phyloP scores from a whole-genome alignment of 2,888 invertebrate genomes.

The Drosophila algonquin region DNA sequence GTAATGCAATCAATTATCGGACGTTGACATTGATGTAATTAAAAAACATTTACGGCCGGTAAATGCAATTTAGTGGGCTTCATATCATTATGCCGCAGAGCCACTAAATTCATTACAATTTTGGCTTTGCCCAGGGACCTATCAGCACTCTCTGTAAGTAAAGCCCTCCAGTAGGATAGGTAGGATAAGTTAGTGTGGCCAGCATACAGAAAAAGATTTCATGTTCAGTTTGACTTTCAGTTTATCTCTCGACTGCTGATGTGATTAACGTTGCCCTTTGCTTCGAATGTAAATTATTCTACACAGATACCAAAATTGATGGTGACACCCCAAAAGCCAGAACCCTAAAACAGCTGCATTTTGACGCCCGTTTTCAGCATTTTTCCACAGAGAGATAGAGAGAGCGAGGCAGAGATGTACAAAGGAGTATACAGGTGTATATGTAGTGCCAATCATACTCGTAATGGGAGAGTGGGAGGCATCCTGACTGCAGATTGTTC shows the following conservation, averaged over 20 bases:
- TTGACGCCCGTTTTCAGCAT: no score
- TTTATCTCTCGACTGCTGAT: constrained; percentile 46
- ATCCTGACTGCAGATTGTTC: constrained; percentile 31
- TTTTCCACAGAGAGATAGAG: no score
- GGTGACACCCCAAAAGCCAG: background rate
- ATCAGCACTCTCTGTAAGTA: background rate
- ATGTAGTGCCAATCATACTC: constrained; percentile 38
- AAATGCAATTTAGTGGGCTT: constrained; percentile 63
- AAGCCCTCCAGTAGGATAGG: background rate
- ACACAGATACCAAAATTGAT: constrained; percentile 49
- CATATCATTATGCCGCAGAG: constrained; percentile 55
- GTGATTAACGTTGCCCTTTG: constrained; percentile 59
- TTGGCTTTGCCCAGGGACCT: constrained; percentile 42
- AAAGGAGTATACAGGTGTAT: no score
- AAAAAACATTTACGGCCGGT: constrained; percentile 71
- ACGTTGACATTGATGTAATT: constrained; percentile 67
- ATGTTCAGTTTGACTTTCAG: constrained; percentile 47
- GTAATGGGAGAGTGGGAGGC: constrained; percentile 33
- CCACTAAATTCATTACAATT: constrained; percentile 70
- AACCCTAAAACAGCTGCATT: constrained; percentile 37
- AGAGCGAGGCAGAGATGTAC: no score
- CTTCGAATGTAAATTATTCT: constrained; percentile 67
- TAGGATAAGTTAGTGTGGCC: no score
- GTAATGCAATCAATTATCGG: constrained; percentile 45
- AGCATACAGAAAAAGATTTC: background rate